These are phyloP conservation scores for Cecropterus lyciades DNA, from an alignment of 1,140 invertebrate genomes.

Conservation along the genomic window DNA sequence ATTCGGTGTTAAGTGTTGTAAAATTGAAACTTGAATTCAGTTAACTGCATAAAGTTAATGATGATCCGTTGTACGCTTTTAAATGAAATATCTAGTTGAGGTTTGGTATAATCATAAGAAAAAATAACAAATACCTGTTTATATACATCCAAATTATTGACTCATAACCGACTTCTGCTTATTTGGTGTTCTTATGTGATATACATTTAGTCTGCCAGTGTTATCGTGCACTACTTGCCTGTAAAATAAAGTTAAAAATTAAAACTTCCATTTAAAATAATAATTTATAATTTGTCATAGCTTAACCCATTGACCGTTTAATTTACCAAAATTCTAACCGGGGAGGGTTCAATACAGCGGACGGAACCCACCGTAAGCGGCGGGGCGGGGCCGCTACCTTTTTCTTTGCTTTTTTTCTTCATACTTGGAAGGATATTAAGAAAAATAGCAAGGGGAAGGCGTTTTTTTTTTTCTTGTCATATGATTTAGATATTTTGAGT, in stretches of 20 bases:
- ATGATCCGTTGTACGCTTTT: not conserved
- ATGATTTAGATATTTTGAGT: not conserved
- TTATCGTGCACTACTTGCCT: no score
- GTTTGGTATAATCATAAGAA: not conserved
- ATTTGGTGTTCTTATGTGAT: no score
- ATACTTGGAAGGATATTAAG: not conserved
- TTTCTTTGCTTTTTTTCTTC: not conserved
- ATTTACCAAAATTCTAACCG: not conserved
- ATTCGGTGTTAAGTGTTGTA: no score
- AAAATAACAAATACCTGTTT: not conserved
- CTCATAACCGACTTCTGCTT: no score
- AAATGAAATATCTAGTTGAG: not conserved
- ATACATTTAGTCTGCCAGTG: no score
- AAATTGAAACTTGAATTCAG: no score
- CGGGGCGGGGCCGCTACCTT: constrained; percentile 20
- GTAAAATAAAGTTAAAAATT: no score
- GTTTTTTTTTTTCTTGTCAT: not conserved
- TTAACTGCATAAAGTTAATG: not conserved
- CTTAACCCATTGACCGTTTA: not conserved
- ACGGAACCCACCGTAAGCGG: constrained; percentile 8
- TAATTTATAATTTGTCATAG: no score
- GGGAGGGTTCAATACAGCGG: constrained; percentile 2
- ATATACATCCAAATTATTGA: no score
- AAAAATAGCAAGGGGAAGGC: not conserved
- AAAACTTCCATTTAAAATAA: no score